phyloP scores from a whole-genome alignment of 2,113 vertebrate species.

The Dermatemys mawii region DNA sequence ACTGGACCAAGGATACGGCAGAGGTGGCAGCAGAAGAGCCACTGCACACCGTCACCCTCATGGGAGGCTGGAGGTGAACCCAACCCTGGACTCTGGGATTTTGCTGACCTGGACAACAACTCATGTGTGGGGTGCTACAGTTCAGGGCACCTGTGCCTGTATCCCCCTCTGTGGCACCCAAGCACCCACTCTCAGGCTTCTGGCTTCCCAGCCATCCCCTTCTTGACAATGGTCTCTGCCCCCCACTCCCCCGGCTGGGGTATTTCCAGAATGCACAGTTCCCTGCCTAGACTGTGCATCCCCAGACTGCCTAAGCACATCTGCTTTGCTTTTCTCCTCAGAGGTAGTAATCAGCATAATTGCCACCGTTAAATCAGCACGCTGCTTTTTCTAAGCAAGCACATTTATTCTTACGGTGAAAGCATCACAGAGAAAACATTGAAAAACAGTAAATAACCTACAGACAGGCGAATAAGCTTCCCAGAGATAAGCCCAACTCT shows the following conservation, averaged over 20 bases:
- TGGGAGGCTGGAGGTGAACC: not conserved
- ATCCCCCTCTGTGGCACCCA: not conserved
- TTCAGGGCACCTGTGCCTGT: not conserved
- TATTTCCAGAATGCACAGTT: no score
- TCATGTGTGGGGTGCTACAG: not conserved
- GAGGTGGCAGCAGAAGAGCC: not conserved
- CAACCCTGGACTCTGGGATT: not conserved
- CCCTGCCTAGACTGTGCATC: no score
- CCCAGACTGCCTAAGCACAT: no score
- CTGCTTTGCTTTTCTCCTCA: no score
- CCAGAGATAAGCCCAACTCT: not conserved
- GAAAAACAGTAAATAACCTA: not conserved
- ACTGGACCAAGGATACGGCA: not conserved
- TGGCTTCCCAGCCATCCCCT: not conserved
- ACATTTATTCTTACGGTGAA: not conserved
- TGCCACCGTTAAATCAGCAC: no score
- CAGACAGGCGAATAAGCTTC: not conserved
- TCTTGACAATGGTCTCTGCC: not conserved
- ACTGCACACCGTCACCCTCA: no score
- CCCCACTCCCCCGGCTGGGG: no score
- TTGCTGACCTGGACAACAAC: not conserved
- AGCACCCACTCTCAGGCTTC: not conserved
- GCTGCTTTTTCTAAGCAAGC: no score
- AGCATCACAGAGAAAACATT: not conserved
- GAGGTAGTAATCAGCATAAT: no score